Evolutionary conservation across 2,797 vertebrate genomes (phyloP), one percentile per base, ranked within the genome.

Genomic region (Lutjanus campechanus): DNA sequence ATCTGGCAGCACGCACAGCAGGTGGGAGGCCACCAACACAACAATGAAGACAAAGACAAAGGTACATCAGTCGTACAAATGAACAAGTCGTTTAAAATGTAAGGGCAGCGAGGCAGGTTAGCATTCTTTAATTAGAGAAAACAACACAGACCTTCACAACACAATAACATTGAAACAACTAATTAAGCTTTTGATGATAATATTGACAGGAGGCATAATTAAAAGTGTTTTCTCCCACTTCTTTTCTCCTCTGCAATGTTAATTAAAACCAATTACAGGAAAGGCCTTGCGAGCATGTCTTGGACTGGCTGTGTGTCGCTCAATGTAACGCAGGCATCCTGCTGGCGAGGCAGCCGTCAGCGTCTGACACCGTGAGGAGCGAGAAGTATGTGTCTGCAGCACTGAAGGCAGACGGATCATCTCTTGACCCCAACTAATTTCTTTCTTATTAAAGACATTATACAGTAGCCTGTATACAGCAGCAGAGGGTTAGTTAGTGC

Each of bases 191-290:
- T 79, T 85, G 79, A 92, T 90, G 85, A 85, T 78, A 78, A 85
- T 85, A 87, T 85, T 91, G 90, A 93, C 85, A 89, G 70, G 69
- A 83, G 73, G 80, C 68, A 76, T 91, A 86, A 95, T 94, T 93
- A 92, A 89, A 91, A 85, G 83, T 80, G 78, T 80, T 82, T 85
- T 82, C 76, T 84, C 73, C 77, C 79, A 73, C 84, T 83, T 84
- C 64, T 73, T 77, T 59, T 72, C 51, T 69, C 69, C 41, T 22
- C 54, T 56, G 76, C 71, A 74, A 85, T 72, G 84, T 89, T 93
- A 91, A 87, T 91, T 90, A 91, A 92, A 92, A 79, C 74, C 88
- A 88, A 92, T 94, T 90, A 91, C 70, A 73, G 64, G 11, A 65
- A 61, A 49, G 73, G 71, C 71, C 72, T 80, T 81, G 76, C 70